phyloP scores from a whole-genome alignment of 2,888 invertebrate species.

The Dynastes maya region DNA sequence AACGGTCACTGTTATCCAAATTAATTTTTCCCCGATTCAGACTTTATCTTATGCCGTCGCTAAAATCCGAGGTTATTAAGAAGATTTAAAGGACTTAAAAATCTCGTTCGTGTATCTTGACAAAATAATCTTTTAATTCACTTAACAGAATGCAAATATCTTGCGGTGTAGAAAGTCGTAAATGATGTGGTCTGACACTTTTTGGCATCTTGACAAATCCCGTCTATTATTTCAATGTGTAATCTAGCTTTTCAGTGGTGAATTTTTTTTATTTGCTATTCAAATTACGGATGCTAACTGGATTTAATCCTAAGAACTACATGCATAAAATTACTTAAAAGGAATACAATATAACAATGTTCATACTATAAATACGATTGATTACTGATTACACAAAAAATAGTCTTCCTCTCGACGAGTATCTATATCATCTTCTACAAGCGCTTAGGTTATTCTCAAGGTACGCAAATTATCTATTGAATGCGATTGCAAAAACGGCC shows the following conservation, averaged over 20 bases:
- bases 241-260: conserved; percentile 23
- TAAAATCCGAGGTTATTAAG: conserved; percentile 42
- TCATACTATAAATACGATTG: too few relatives aligned
- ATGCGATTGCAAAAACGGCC: too few relatives aligned
- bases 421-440: too few relatives aligned
- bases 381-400: too few relatives aligned
- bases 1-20: conserved; percentile 31
- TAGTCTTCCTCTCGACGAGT: too few relatives aligned
- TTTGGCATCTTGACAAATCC: conserved; percentile 46
- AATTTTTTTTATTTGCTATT: conserved; percentile 17
- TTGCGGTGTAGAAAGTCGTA: conserved; percentile 56
- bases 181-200: conserved; percentile 55
- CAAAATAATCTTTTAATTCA: conserved; percentile 62
- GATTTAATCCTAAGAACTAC: background rate
- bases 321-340: too few relatives aligned
- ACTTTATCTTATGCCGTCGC: conserved; percentile 28
- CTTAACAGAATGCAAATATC: conserved; percentile 60
- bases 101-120: conserved; percentile 59
- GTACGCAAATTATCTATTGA: too few relatives aligned
- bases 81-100: conserved; percentile 54
- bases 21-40: conserved; percentile 30
- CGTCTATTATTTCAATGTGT: conserved; percentile 47
- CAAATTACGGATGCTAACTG: background rate
- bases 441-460: too few relatives aligned
- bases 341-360: too few relatives aligned